Evolutionary conservation across 2,113 vertebrate species (phyloP), one percentile per base, ranked within the genome.

Genomic region (Atlantisia rogersi): DNA sequence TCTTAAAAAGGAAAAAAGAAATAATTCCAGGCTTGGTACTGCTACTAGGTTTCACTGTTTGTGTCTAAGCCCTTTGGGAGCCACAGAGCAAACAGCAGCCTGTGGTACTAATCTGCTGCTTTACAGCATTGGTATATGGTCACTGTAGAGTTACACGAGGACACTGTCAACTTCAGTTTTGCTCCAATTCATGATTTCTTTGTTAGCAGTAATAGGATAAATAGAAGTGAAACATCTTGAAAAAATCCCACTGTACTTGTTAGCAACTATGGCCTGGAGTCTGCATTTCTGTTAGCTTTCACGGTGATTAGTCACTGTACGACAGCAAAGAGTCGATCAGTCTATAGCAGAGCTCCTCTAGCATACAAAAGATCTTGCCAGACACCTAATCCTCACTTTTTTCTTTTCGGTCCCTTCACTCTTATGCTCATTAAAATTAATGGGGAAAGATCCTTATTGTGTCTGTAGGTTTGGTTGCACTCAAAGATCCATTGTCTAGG

Each of bases 201-300:
- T 94, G 87, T 96, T 94, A 88, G 53, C 1, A 86, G 86, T 86
- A 97, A 94, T 82, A 92, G 92, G 87, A 95, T 88, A 95, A 94
- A 94, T 77, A 70, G 88, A 92, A 97, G 70, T 93, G 74, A 97
- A 92, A 96, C 90, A 86, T 86, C 94, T 96, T 86, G 87, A 94
- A 97, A 96, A 96, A 94, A 94, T 85, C 63, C 78, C 89, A 95
- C 86, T 94, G 83, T 94, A 94, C 78, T 94, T 90, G 62, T 95
- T 81, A 86, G 2, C 15, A 90, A 94, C 88, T 63, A 26, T 82
- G 83, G 94, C 70, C 74, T 95, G 59, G n/a, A 84, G 89, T 94
- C 67, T 92, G 92, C 68, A 79, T 91, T 95, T 89, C 63, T 97
- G 82, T 94, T 80, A 9, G 65, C 82, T 96, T 95, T 90, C 83